Conservation (phyloP, 2,888 invertebrate species). For the Lycaena phlaeas region DNA sequence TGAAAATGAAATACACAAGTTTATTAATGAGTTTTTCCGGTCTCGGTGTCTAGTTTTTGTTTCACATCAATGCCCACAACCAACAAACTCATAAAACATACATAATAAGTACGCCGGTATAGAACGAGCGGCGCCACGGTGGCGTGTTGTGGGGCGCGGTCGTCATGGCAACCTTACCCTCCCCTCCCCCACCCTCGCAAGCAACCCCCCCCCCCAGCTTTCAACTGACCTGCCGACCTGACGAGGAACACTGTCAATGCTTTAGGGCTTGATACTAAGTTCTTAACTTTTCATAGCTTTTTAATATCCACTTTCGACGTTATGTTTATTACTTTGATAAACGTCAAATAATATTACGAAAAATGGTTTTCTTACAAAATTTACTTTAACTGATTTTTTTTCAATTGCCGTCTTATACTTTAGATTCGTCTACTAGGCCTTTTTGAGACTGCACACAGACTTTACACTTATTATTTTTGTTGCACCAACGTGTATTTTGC, state of each 20-base stretch:
- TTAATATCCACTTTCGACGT: conserved; percentile 3
- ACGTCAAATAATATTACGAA: too few relatives aligned
- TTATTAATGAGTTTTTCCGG: not conserved
- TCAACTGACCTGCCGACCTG: conserved; percentile 67
- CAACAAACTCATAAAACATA: conserved; percentile 56
- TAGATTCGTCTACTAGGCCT: too few relatives aligned
- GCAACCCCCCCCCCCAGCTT: conserved; percentile 30
- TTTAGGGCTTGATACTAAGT: conserved; percentile 22
- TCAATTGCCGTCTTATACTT: too few relatives aligned
- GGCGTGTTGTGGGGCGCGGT: conserved; percentile 69
- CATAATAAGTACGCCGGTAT: conserved; percentile 37
- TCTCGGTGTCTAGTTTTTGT: conserved; percentile 11
- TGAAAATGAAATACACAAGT: not conserved
- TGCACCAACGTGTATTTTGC: too few relatives aligned
- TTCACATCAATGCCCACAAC: conserved; percentile 10
- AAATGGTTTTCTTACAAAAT: too few relatives aligned
- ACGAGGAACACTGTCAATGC: conserved; percentile 54
- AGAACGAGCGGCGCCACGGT: conserved; percentile 54
- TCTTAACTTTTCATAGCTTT: conserved; percentile 17
- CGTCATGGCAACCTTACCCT: conserved; percentile 45
- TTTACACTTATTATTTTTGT: too few relatives aligned
- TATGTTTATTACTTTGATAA: not conserved
- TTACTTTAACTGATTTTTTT: too few relatives aligned
- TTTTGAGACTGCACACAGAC: too few relatives aligned
- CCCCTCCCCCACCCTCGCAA: conserved; percentile 28